These are phyloP conservation scores for Streptopelia turtur DNA, from an alignment of 2,797 vertebrate species.

Conservation along the genomic window DNA sequence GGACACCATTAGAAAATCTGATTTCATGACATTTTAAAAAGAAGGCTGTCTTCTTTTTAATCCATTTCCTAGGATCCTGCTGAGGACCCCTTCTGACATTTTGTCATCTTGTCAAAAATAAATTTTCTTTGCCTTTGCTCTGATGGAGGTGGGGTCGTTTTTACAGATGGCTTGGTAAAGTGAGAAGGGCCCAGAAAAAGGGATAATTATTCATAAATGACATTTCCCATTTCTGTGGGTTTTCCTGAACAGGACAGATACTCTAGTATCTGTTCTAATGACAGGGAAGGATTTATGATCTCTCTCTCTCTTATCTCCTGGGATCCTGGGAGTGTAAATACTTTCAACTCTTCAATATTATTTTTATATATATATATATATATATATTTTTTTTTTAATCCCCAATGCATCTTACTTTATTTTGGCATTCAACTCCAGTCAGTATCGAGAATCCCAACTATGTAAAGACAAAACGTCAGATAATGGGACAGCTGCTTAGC, in stretches of 20 bases:
- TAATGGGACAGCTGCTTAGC: background rate
- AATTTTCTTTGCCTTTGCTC: constrained; percentile 59
- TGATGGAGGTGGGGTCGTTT: background rate
- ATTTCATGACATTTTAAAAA: constrained; percentile 64
- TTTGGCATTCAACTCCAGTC: background rate
- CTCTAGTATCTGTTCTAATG: constrained; percentile 4
- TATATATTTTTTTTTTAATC: background rate
- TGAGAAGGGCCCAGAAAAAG: constrained; percentile 46
- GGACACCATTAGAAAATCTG: constrained; percentile 64
- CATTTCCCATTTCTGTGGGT: constrained; percentile 60
- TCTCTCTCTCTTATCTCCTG: constrained; percentile 4
- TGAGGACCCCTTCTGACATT: constrained; percentile 31
- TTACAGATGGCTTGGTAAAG: constrained; percentile 57
- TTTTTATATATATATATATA: background rate
- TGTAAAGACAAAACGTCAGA: background rate
- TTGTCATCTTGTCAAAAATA: constrained; percentile 56
- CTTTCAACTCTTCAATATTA: constrained; percentile 1
- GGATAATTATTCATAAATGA: constrained; percentile 62
- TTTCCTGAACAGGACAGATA: constrained; percentile 47
- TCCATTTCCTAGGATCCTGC: constrained; percentile 14
- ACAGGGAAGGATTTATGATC: background rate
- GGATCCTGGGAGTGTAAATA: background rate
- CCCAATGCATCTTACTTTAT: background rate
- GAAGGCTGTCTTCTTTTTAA: constrained; percentile 54
- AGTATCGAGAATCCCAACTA: background rate